Evolutionary conservation across 2,888 invertebrate species (phyloP).

Genomic region (Morpho achilles): DNA sequence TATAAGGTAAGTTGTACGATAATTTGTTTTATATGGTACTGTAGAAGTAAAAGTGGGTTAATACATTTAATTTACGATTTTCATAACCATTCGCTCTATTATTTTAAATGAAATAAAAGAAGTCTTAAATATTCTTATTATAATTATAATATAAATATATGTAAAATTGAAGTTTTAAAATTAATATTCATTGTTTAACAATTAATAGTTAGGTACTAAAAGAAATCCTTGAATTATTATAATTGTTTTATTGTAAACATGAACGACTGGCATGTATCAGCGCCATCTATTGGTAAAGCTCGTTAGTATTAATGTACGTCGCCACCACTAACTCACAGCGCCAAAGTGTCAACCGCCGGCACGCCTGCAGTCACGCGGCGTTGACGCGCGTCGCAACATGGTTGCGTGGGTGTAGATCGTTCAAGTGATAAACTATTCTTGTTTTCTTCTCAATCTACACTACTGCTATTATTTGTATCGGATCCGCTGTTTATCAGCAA

Average conservation of each 20-base stretch:
- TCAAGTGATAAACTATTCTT: slow-evolving; percentile 61
- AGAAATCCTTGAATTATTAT: slow-evolving; percentile 1
- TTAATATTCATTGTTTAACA: no score
- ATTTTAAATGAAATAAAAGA: no score
- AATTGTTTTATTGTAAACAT: slow-evolving; percentile 28
- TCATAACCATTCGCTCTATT: no score
- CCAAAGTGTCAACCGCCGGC: slow-evolving; percentile 69
- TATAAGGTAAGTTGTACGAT: slow-evolving; percentile 6
- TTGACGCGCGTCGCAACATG: slow-evolving; percentile 73
- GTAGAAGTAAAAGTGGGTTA: no score
- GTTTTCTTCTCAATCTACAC: slow-evolving; percentile 63
- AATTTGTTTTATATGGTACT: neutral
- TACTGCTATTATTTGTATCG: slow-evolving; percentile 47
- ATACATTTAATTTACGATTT: no score
- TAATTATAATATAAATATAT: no score
- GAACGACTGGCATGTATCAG: slow-evolving; percentile 17
- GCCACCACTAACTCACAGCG: slow-evolving; percentile 43
- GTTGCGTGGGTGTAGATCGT: slow-evolving; percentile 71
- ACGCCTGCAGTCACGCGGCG: slow-evolving; percentile 77
- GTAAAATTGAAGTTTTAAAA: no score
- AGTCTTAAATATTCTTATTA: no score
- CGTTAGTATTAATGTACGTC: slow-evolving; percentile 39
- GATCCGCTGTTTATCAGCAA: slow-evolving; percentile 30
- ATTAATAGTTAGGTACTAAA: no score
- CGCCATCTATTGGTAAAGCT: slow-evolving; percentile 51